Conservation (phyloP, 2,797 vertebrate genomes). For the Pteronotus mesoamericanus region DNA sequence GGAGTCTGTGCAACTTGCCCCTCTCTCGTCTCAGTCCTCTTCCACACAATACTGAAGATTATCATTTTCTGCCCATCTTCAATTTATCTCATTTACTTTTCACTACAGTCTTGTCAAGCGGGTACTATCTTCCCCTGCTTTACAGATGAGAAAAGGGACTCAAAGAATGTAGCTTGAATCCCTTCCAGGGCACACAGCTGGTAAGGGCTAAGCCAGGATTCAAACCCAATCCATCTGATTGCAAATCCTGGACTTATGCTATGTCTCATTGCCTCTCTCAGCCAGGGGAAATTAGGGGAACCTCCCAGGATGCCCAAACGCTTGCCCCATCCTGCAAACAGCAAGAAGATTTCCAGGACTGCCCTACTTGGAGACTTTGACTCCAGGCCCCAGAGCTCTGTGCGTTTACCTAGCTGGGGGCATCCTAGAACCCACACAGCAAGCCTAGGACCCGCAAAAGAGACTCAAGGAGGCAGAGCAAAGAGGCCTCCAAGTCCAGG, state of each 20-base stretch:
- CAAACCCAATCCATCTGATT: neutral
- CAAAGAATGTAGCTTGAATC: neutral
- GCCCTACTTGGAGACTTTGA: neutral
- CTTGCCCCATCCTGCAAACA: neutral
- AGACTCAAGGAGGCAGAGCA: neutral
- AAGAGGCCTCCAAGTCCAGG: neutral
- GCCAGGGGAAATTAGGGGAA: neutral
- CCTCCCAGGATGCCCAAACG: neutral
- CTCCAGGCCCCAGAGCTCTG: neutral
- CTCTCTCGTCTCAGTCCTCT: neutral
- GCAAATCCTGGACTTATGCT: neutral
- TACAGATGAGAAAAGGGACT: neutral
- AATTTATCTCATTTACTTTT: neutral
- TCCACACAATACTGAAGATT: neutral
- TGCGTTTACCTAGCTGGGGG: neutral
- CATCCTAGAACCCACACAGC: neutral
- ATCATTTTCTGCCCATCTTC: neutral
- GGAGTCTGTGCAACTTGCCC: neutral
- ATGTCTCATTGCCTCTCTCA: fast-evolving
- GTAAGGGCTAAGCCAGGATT: neutral
- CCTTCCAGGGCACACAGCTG: neutral
- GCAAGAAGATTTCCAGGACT: neutral
- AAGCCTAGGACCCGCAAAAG: neutral
- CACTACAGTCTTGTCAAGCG: neutral
- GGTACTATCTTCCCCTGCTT: neutral